These are phyloP conservation scores for Meteorus sp. DNA, from an alignment of 1,140 invertebrate genomes.

Conservation along the genomic window DNA sequence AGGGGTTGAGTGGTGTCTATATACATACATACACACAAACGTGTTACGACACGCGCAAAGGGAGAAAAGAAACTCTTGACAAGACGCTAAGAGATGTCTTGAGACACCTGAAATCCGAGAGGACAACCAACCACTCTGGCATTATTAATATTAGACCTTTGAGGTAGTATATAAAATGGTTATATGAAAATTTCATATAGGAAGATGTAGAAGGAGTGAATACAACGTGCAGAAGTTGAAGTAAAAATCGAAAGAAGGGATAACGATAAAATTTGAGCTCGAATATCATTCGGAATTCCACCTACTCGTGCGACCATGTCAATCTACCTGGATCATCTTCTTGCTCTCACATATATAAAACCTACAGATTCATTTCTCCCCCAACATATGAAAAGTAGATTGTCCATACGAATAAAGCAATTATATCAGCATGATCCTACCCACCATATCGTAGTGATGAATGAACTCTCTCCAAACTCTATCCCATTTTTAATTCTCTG, in stretches of 20 bases:
- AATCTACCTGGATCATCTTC: constrained; percentile 19
- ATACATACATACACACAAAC: no score
- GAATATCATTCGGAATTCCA: constrained; percentile 34
- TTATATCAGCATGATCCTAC: no score
- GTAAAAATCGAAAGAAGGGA: not conserved
- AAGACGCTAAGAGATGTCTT: constrained; percentile 17
- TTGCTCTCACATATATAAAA: not conserved
- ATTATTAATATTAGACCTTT: constrained; percentile 40
- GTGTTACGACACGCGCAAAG: not conserved
- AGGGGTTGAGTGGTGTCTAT: not conserved
- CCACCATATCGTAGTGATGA: no score
- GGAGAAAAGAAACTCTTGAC: not conserved
- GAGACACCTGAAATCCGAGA: constrained; percentile 27
- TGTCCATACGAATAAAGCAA: no score
- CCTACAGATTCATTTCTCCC: not conserved
- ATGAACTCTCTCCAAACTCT: no score
- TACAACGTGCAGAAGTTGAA: constrained; percentile 18
- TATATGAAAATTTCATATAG: no score
- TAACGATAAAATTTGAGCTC: constrained; percentile 35
- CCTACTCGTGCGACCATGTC: constrained; percentile 19
- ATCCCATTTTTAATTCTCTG: no score
- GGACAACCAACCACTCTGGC: constrained; percentile 18
- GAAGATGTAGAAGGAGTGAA: no score
- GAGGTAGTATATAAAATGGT: no score
- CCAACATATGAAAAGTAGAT: not conserved